phyloP scores from a whole-genome alignment of 2,888 invertebrate genomes.

The Noctua janthina region DNA sequence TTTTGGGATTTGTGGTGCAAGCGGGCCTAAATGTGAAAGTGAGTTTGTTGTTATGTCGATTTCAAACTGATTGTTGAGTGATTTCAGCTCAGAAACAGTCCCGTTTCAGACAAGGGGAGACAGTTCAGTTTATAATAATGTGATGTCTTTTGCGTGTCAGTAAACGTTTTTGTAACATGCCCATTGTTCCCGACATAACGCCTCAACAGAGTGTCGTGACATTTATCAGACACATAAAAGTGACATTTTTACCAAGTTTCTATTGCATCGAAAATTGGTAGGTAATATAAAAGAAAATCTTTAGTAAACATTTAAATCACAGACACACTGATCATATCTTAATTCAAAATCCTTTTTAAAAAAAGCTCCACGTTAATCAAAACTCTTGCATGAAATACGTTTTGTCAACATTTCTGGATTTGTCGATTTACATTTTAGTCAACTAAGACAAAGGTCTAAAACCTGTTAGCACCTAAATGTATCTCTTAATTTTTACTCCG shows the following conservation, averaged over 20 bases:
- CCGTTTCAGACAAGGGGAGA: background rate
- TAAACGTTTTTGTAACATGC: background rate
- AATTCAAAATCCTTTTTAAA: background rate
- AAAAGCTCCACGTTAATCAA: background rate
- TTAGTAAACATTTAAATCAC: background rate
- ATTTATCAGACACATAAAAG: background rate
- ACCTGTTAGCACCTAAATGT: background rate
- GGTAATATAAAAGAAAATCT: background rate
- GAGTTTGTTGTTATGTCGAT: slow-evolving; percentile 32
- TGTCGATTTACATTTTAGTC: background rate
- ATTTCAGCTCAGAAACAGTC: background rate
- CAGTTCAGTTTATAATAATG: background rate
- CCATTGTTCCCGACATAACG: background rate
- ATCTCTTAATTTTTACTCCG: background rate
- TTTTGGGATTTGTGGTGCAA: background rate
- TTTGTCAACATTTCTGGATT: slow-evolving; percentile 8
- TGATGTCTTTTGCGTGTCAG: slow-evolving; percentile 1
- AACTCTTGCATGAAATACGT: slow-evolving; percentile 6
- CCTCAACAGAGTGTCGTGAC: background rate
- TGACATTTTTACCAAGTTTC: background rate
- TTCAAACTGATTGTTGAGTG: background rate
- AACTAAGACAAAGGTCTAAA: background rate
- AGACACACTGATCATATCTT: slow-evolving; percentile 24
- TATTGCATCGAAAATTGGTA: background rate
- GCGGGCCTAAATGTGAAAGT: slow-evolving; percentile 22